A percentile compares a stretch with the other conserved stretches of the same genome.
These are phyloP conservation scores for Medauroidea extradentata DNA, from an alignment of 1,140 invertebrate species.

Conservation along the genomic window DNA sequence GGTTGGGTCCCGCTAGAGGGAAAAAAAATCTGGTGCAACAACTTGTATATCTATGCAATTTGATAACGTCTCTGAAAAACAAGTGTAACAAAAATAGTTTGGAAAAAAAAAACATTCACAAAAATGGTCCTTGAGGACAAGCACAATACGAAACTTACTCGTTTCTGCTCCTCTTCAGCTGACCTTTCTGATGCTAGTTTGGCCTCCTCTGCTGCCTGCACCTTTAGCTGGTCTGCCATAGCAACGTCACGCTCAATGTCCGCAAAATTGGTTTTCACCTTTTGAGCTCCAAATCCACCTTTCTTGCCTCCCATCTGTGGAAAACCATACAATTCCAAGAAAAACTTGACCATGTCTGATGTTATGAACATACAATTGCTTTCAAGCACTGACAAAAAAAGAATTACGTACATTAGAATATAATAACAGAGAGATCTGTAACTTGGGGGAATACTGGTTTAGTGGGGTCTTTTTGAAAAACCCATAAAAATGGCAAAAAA, in stretches of 20 bases:
- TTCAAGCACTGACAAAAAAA: background rate
- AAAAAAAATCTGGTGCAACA: no score
- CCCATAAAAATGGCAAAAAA: no score
- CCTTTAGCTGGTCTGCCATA: constrained; percentile 69
- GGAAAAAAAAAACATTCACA: no score
- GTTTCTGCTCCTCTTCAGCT: constrained; percentile 53
- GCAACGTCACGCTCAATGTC: constrained; percentile 89
- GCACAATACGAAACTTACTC: no score
- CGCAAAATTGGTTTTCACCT: constrained; percentile 92
- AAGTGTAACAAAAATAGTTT: no score
- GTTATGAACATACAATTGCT: background rate
- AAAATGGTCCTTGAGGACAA: no score
- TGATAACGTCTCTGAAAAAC: no score
- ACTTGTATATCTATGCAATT: no score
- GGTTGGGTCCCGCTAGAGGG: no score
- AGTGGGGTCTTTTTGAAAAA: no score
- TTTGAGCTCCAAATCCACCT: constrained; percentile 91
- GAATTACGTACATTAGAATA: background rate
- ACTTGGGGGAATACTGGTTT: no score
- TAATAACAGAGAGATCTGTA: background rate
- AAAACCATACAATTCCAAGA: constrained; percentile 14
- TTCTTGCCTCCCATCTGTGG: constrained; percentile 78
- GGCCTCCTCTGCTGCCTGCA: constrained; percentile 44
- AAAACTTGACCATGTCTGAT: no score
- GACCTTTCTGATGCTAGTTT: constrained; percentile 37